Percentiles rank a stretch among this genome's conserved stretches.
Evolutionary conservation across 1,140 invertebrate genomes (phyloP).

Genomic region (Drosophila pseudoobscura): DNA sequence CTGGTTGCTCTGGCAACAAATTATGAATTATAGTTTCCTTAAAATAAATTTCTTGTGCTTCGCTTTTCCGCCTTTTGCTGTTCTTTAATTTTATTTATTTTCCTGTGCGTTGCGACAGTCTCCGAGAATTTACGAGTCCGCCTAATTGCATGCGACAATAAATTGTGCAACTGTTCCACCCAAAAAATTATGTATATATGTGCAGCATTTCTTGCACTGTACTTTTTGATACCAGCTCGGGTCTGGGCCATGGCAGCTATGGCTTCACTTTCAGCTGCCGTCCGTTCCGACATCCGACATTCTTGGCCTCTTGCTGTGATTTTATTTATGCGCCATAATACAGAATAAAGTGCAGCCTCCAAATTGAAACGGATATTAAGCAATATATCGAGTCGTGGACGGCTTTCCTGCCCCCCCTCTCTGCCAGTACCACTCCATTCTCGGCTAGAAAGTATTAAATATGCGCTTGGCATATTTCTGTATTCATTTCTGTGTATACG

Average conservation of each 20-base stretch:
- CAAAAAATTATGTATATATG: conserved; percentile 50
- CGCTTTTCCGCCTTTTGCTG: conserved; percentile 31
- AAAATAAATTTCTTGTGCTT: conserved; percentile 57
- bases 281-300: conserved; percentile 35
- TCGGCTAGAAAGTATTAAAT: conserved; percentile 39
- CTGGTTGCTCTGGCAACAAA: conserved; percentile 28
- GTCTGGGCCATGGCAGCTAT: background rate
- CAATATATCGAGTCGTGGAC: conserved; percentile 22
- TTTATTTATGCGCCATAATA: conserved; percentile 71
- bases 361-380: conserved; percentile 70
- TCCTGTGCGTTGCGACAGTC: conserved; percentile 51
- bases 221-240: conserved; percentile 8
- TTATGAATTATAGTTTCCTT: conserved; percentile 77
- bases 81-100: conserved; percentile 74
- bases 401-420: too few species aligned
- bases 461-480: conserved; percentile 17
- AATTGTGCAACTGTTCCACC: conserved; percentile 62
- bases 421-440: background rate
- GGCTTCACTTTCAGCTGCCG: conserved; percentile 6
- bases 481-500: background rate
- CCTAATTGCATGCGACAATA: conserved; percentile 76
- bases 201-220: conserved; percentile 56
- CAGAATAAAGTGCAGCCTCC: conserved; percentile 57
- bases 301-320: conserved; percentile 48
- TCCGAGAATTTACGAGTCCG: conserved; percentile 64